phyloP scores from a whole-genome alignment of 2,113 vertebrate genomes.

The Sphaerodactylus townsendi region DNA sequence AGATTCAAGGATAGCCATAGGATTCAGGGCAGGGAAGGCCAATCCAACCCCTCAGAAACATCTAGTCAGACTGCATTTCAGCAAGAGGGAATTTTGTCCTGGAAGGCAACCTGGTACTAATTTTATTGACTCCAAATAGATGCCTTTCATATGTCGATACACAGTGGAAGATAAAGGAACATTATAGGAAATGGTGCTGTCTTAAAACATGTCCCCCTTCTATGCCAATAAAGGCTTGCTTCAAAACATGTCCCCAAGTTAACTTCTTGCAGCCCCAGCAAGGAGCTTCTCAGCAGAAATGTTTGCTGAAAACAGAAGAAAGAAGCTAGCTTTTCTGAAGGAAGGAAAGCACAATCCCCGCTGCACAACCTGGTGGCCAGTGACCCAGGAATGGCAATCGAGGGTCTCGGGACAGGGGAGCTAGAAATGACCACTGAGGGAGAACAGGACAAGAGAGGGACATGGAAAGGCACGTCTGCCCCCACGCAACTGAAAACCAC shows the following conservation, averaged over 20 bases:
- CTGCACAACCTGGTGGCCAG: too few relatives aligned
- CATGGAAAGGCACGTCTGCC: too few relatives aligned
- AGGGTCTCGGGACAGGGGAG: too few relatives aligned
- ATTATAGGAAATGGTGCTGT: background rate
- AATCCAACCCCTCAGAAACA: background rate
- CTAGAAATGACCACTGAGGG: background rate
- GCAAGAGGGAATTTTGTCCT: rapidly evolving
- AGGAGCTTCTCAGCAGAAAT: background rate
- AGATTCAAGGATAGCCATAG: background rate
- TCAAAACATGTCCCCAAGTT: too few relatives aligned
- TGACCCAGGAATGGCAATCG: background rate
- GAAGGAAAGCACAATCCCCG: too few relatives aligned
- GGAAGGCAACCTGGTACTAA: slow-evolving; percentile 14
- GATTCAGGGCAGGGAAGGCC: background rate
- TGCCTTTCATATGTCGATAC: slow-evolving; percentile 18
- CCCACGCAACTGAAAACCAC: background rate
- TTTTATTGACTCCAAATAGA: slow-evolving; percentile 7
- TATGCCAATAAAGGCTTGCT: too few relatives aligned
- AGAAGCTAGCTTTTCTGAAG: background rate
- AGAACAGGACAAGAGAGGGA: background rate
- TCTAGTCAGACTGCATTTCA: rapidly evolving
- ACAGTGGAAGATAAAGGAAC: background rate
- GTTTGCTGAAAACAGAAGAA: background rate
- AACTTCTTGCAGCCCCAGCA: background rate
- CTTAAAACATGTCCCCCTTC: too few relatives aligned